Conservation (phyloP, 2,888 invertebrate species). For the Arenicola marina region DNA sequence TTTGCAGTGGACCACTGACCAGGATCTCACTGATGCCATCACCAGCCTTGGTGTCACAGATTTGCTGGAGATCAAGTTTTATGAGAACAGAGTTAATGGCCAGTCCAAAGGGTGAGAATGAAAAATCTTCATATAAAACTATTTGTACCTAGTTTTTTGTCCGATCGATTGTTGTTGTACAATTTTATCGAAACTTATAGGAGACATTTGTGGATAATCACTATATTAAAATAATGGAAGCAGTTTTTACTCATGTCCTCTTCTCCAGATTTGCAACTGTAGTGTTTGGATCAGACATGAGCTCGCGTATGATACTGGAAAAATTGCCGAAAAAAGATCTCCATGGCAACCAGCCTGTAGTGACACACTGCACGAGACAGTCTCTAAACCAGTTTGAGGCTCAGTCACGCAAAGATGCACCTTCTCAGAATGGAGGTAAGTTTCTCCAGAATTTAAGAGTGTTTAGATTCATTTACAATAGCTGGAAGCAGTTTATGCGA, state of each 20-base stretch:
- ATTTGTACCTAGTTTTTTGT: too few relatives aligned
- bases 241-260: too few relatives aligned
- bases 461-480: too few relatives aligned
- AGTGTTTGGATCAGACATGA: conserved; percentile 88
- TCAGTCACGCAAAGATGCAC: conserved; percentile 19
- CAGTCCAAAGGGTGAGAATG: conserved; percentile 85
- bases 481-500: too few relatives aligned
- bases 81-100: conserved; percentile 98
- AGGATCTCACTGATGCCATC: conserved; percentile 91
- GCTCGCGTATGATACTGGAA: conserved; percentile 87
- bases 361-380: conserved; percentile 66
- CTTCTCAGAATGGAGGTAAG: conserved; percentile 21
- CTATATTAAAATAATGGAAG: too few relatives aligned
- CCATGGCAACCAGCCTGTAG: conserved; percentile 92
- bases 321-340: conserved; percentile 92
- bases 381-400: conserved; percentile 15
- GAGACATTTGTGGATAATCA: neutral
- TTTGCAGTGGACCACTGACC: conserved; percentile 95
- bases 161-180: too few relatives aligned
- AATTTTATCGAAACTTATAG: too few relatives aligned
- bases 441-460: too few relatives aligned
- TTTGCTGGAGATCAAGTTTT: conserved; percentile 97
- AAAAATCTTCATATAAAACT: too few relatives aligned
- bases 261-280: conserved; percentile 82
- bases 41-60: conserved; percentile 83